phyloP scores from a whole-genome alignment of 2,888 invertebrate species.

The Xylophagus ater region DNA sequence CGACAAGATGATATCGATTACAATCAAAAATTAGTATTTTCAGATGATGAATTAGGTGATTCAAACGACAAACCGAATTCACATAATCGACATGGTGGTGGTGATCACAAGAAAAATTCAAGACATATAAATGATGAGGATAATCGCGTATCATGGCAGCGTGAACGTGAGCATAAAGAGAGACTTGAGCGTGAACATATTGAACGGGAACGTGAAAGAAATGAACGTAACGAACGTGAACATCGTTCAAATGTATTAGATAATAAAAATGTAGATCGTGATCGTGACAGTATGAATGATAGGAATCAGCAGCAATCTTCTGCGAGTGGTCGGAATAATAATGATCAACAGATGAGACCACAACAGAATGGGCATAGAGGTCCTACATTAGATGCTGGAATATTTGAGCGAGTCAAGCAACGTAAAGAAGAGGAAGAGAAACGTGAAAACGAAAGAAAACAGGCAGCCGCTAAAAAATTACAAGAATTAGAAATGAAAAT shows the following conservation, averaged over 20 bases:
- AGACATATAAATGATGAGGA: slow-evolving; percentile 21
- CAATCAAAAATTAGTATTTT: slow-evolving; percentile 87
- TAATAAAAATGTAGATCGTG: slow-evolving; percentile 22
- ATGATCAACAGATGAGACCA: slow-evolving; percentile 16
- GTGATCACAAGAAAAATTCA: neutral
- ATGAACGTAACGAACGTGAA: slow-evolving; percentile 23
- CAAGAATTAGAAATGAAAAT: slow-evolving; percentile 57
- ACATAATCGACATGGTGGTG: neutral
- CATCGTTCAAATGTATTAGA: slow-evolving; percentile 8
- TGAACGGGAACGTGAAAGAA: slow-evolving; percentile 20
- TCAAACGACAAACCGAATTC: slow-evolving; percentile 4
- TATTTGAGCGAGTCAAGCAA: slow-evolving; percentile 72
- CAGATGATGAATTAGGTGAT: slow-evolving; percentile 68
- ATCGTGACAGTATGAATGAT: slow-evolving; percentile 31
- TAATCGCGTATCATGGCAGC: slow-evolving; percentile 16
- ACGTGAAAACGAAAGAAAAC: slow-evolving; percentile 54
- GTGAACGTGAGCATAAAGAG: slow-evolving; percentile 17
- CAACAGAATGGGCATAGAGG: slow-evolving; percentile 49
- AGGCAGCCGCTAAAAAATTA: slow-evolving; percentile 50
- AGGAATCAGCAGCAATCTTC: slow-evolving; percentile 23
- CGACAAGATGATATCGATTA: slow-evolving; percentile 89
- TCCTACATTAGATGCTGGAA: slow-evolving; percentile 60
- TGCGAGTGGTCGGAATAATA: slow-evolving; percentile 16
- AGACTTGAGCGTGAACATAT: slow-evolving; percentile 18
- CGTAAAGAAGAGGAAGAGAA: slow-evolving; percentile 84